Percentiles rank a stretch among this genome's conserved stretches.
These are phyloP conservation scores for Acipenser oxyrinchus DNA, from an alignment of 2,797 vertebrate species.

Conservation along the genomic window DNA sequence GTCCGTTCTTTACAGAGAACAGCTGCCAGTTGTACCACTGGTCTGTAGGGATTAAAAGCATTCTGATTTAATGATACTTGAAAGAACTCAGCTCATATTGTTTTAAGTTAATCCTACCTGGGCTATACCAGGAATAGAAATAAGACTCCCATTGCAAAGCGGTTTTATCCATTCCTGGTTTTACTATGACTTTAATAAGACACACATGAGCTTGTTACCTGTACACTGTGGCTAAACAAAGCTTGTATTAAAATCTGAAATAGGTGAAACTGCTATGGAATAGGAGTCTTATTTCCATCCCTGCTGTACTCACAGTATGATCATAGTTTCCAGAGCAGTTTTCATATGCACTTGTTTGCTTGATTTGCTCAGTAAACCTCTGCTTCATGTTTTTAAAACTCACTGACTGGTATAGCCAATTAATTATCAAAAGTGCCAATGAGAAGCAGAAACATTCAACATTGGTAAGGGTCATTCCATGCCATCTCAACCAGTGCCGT, in stretches of 20 bases:
- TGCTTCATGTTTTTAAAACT: background rate
- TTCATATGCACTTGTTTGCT: background rate
- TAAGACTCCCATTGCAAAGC: too few species aligned
- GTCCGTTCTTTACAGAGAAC: conserved; percentile 9
- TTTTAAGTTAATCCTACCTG: conserved; percentile 16
- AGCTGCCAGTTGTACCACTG: conserved; percentile 3
- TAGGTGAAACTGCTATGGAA: too few species aligned
- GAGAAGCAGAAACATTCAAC: conserved; percentile 7
- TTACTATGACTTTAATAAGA: too few species aligned
- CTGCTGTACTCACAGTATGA: too few species aligned
- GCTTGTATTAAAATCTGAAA: too few species aligned
- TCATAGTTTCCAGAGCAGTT: background rate
- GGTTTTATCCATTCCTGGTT: background rate
- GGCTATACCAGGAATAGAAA: conserved; percentile 21
- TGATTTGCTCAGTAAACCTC: conserved; percentile 7
- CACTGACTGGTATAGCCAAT: conserved; percentile 17
- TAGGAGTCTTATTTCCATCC: too few species aligned
- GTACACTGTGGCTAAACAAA: too few species aligned
- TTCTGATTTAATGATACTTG: conserved; percentile 14
- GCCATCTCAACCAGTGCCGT: too few species aligned
- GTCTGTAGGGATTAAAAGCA: conserved; percentile 8
- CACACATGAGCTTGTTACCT: too few species aligned
- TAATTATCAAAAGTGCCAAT: conserved; percentile 18
- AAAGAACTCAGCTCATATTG: conserved; percentile 10
- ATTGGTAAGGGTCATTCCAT: too few species aligned